phyloP scores from a whole-genome alignment of 2,888 invertebrate genomes.

The Steinernema carpocapsae region DNA sequence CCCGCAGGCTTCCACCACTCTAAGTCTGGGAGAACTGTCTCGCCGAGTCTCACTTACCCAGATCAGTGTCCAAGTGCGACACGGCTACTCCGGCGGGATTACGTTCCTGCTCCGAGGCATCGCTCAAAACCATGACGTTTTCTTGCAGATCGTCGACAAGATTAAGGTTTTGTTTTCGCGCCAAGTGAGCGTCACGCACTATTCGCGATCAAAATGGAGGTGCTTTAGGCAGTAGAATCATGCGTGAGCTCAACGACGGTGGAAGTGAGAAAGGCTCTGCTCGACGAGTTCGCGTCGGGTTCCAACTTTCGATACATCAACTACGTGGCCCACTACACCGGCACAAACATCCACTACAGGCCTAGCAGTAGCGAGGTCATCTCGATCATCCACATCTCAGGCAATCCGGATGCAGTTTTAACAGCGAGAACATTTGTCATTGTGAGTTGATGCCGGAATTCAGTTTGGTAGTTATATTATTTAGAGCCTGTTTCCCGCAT shows the following conservation, averaged over 20 bases:
- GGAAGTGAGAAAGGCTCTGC: slow-evolving; percentile 18
- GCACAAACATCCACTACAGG: slow-evolving; percentile 6
- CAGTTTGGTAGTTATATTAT: not conserved
- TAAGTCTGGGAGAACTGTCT: not conserved
- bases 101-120: slow-evolving; percentile 37
- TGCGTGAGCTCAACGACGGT: slow-evolving; percentile 6
- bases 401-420: not conserved
- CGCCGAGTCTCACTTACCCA: not conserved
- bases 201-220: not conserved
- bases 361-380: slow-evolving; percentile 24
- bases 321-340: slow-evolving; percentile 12
- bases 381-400: slow-evolving; percentile 15
- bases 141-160: slow-evolving; percentile 20
- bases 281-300: slow-evolving; percentile 10
- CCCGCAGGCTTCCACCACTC: slow-evolving; percentile 28
- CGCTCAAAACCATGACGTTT: slow-evolving; percentile 36
- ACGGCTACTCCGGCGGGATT: slow-evolving; percentile 29
- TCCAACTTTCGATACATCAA: not conserved
- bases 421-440: slow-evolving; percentile 3
- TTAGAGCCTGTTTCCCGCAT: slow-evolving; percentile 12
- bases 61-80: slow-evolving; percentile 36
- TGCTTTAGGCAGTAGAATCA: not conserved
- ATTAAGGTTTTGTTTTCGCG: slow-evolving; percentile 33
- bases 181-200: slow-evolving; percentile 25
- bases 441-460: not conserved